Base-by-base conservation (phyloP, 2,888 invertebrate genomes). In the Caenorhabditis sp. region DNA sequence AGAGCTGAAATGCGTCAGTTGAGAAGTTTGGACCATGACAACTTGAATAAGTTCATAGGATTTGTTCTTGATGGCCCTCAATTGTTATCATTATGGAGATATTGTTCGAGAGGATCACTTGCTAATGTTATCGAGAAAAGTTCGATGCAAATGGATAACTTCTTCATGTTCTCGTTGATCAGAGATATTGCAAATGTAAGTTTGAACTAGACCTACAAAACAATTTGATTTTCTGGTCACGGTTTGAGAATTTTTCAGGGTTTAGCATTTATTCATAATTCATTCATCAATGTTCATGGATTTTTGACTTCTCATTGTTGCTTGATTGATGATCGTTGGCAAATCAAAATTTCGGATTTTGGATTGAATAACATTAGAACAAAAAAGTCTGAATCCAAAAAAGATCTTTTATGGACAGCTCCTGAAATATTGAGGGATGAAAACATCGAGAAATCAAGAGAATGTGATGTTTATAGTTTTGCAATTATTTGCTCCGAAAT, bases 1-100 rank as follows among this genome's bases (percentile, higher is more conserved):
- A 69, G 61, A 23, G 8, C 58, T 3, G 58, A 72, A 17, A 51
- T 79, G 49, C 59, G 79, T 63, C 51, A 84, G 80, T 58, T 86
- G 49, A 70, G 84, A 21, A 69, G 76, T 21, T 26, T 87, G 36
- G 83, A 86, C 23, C 77, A 87, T 70, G 86, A 86, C 60, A 86
- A 86, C 61, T 63, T 83, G 53, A 86, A 87, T 66, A 76, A 80
- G 27, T 86, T 86, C 68, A 67, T 84, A 24, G 86, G 86, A 1
- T 37, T 86, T 37, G 83, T 79, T 19, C 60, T 81, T 1, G 84
- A 86, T 57, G 81, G 77, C 8, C 83, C 82, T 2, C 60, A 82
- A 19, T 60, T 76, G 23, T 62, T 81, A 58, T 78, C 85, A 3
- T 58, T 85, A 24, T 85, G 86, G 85, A 81, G 74, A 58, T 84